Evolutionary conservation across 2,797 vertebrate species (phyloP), one percentile per base, ranked within the genome.

Genomic region (Arctocebus calabarensis): DNA sequence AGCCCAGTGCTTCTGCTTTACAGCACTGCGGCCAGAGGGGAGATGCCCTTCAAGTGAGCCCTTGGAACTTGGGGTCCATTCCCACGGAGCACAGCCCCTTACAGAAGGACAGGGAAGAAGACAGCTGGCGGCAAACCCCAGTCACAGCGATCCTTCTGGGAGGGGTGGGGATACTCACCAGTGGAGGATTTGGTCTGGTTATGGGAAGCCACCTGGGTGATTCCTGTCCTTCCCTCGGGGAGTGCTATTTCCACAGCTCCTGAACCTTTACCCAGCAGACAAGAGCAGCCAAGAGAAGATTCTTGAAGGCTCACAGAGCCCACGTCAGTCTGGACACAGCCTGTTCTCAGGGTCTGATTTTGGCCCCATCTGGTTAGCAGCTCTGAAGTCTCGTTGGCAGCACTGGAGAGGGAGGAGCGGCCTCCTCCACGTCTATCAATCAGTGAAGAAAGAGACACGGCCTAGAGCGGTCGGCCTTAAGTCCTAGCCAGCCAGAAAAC

Each of bases 311-410:
- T 48, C 48, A 52, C 32, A 87, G 43, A 22, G 25, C 17, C n/a
- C 37, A 75, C 43, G 17, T 61, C 37, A 32, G 5, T 70, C 79
- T 73, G 88, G 37, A 19, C 13, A 6, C 66, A 59, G 22, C 61
- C 78, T 48, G 78, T 68, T 59, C 52, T 61, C 78, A 48, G 23
- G 57, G 32, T 57, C 78, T 73, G 82, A 79, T 74, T 87, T 73
- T 84, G 93, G 78, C 78, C 40, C 45, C 48, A n/a, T 61, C 16
- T 86, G 86, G 75, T 70, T 68, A 62, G 73, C 79, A 89, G 55
- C 57, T 66, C 68, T 84, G 52, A 52, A 52, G 62, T 84, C 16
- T 73, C 27, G 34, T 17, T 62, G 68, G 68, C 83, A 71, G 62
- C 70, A 3, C 55, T 48, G 11, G 32, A 71, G 64, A 55, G 64